Percentiles rank a stretch among this genome's conserved stretches.
phyloP scores from a whole-genome alignment of 2,888 invertebrate genomes.

The Steinernema scapterisci region DNA sequence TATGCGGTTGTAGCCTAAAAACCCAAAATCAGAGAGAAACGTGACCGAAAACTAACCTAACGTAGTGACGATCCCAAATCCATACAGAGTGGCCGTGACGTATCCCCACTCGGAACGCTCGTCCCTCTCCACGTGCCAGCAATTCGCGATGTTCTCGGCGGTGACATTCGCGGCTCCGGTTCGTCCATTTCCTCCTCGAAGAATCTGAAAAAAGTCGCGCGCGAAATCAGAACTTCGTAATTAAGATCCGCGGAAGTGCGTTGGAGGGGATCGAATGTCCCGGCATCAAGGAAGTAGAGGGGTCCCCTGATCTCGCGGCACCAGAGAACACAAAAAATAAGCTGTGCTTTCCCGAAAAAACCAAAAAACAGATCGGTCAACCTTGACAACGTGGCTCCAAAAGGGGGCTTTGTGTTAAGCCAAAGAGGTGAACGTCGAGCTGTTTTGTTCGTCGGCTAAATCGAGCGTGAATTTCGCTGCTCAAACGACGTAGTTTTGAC shows the following conservation, averaged over 20 bases:
- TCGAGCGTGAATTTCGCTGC: no score
- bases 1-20: conserved; percentile 63
- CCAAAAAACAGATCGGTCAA: no score
- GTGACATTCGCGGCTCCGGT: conserved; percentile 36
- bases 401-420: no score
- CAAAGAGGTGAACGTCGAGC: no score
- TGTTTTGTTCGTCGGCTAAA: no score
- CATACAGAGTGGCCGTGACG: conserved; percentile 65
- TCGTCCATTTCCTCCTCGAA: background rate
- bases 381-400: no score
- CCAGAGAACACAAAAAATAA: no score
- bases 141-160: conserved; percentile 39
- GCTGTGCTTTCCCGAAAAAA: no score
- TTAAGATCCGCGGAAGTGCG: background rate
- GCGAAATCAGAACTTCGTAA: background rate
- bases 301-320: no score
- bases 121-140: conserved; percentile 47
- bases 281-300: no score
- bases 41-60: conserved; percentile 42
- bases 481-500: no score
- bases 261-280: background rate
- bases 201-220: conserved; percentile 4
- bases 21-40: background rate
- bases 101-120: conserved; percentile 56
- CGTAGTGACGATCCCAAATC: conserved; percentile 67